Conservation (phyloP, 2,797 vertebrate species). For the Acanthiza pusilla region DNA sequence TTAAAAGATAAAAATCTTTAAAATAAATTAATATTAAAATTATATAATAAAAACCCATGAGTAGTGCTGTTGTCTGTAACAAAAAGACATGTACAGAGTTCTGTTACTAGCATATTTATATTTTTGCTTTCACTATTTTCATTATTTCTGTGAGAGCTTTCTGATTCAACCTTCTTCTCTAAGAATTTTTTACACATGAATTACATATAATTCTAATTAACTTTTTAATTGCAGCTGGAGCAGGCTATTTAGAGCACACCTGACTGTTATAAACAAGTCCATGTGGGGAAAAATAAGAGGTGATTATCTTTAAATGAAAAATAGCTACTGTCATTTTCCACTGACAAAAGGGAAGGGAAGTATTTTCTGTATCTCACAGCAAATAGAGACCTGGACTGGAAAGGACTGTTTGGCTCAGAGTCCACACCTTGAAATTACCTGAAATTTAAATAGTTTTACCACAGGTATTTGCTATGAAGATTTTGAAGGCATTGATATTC, state of each 20-base stretch:
- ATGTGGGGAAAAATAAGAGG: not conserved
- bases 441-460: not conserved
- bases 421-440: not conserved
- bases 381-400: not conserved
- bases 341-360: not conserved
- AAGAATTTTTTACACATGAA: not conserved
- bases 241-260: not conserved
- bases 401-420: not conserved
- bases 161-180: not conserved
- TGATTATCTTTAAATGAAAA: not conserved
- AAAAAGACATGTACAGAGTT: not conserved
- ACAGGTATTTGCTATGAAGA: not conserved
- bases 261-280: not conserved
- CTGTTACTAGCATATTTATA: not conserved
- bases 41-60: not conserved
- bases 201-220: not conserved
- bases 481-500: not conserved
- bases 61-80: not conserved
- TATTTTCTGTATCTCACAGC: not conserved
- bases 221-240: not conserved
- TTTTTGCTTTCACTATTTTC: not conserved
- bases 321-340: not conserved
- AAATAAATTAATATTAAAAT: not conserved
- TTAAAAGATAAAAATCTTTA: not conserved
- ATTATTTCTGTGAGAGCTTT: not conserved